These are phyloP conservation scores for Calvadosia cruxmelitensis DNA, from an alignment of 30 jellyfish, hydroid and myxozoan genomes.

Conservation along the genomic window DNA sequence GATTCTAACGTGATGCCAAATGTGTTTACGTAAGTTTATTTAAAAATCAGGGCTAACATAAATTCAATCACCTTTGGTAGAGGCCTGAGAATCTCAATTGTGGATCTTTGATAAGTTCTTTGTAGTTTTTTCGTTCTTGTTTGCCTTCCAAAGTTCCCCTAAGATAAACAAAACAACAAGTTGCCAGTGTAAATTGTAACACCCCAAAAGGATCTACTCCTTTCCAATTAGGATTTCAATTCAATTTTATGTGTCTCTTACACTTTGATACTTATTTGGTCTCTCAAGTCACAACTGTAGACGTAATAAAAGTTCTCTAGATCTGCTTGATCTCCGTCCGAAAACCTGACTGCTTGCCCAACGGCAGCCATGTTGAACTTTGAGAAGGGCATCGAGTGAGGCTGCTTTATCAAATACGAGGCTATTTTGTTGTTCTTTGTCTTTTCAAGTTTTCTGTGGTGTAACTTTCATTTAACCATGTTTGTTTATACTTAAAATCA, in stretches of 20 bases:
- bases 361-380: conserved; percentile 17
- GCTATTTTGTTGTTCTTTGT: no score
- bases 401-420: no score
- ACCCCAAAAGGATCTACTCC: no score
- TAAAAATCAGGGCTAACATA: not conserved
- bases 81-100: conserved; percentile 79
- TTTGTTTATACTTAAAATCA: no score
- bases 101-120: conserved; percentile 71
- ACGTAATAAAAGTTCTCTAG: conserved; percentile 63
- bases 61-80: conserved; percentile 48
- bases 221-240: not conserved
- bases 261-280: conserved; percentile 59
- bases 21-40: not conserved
- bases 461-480: no score
- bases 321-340: conserved; percentile 20
- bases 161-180: no score
- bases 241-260: conserved; percentile 14
- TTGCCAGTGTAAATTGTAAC: no score
- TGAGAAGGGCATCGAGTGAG: not conserved
- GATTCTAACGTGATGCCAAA: not conserved
- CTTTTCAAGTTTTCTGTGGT: no score
- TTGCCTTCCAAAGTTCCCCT: conserved; percentile 91
- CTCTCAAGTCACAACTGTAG: conserved; percentile 79
- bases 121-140: conserved; percentile 56
- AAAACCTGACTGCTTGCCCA: not conserved